Evolutionary conservation across 2,797 vertebrate species (phyloP), one percentile per base, ranked within the genome.

Genomic region (Bradypodion ventrale): DNA sequence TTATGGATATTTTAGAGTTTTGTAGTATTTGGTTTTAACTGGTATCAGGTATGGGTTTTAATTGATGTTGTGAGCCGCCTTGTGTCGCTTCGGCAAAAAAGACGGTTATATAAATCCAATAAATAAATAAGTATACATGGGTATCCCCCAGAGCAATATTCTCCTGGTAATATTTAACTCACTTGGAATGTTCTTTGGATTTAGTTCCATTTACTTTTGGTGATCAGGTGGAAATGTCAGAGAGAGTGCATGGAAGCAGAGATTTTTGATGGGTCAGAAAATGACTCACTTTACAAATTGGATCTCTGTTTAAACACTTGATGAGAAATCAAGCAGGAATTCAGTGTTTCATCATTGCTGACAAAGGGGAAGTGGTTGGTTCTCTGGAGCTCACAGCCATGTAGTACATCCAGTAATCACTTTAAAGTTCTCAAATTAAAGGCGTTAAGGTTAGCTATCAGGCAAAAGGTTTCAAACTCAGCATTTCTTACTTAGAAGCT

Each of bases 221-320:
- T 0, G 1, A 32, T 1, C 13, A 52, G 37, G 72, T 42, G 32
- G 65, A 82, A 87, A 27, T 29, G 83, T 60, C 81, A 78, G 25
- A 21, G 0, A 5, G 15, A 75, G 16, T 68, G 78, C 77, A 46
- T 63, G 5, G 2, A 65, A 2, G 76, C 0, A 75, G 85, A 85
- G 44, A 40, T 32, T 80, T 62, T 72, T 77, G 70, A 86, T 15
- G 68, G 46, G 9, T 37, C 65, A 60, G 35, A 37, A 88, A 75
- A 63, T 29, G 19, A 85, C 27, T 74, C 29, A 1, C 42, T 79
- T 76, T 81, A 84, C 73, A 85, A 29, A 35, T 75, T 40, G 19
- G 82, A 37, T 42, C 73, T 35, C 19, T 40, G 76, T n/a, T 88
- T 16, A 65, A 85, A 82, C 52, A 59, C 1, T 80, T 83, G 66